Conservation (phyloP, 2,113 vertebrate species). For the Percina caprodes region DNA sequence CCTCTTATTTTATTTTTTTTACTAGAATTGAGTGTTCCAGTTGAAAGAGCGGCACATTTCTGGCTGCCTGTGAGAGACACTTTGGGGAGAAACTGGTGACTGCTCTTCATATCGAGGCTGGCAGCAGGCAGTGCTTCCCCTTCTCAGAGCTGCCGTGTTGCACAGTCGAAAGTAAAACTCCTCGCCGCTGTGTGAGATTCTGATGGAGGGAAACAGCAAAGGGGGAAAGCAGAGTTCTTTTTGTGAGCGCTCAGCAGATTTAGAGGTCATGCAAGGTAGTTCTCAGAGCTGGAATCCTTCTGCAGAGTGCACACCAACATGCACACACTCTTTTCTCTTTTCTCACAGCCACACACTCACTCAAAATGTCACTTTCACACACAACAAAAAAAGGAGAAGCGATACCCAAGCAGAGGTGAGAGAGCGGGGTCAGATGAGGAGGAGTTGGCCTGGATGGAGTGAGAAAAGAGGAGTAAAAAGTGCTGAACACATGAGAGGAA, state of each 20-base stretch:
- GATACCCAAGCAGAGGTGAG: conserved; percentile 37
- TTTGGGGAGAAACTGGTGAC: conserved; percentile 22
- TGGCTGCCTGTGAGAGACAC: conserved; percentile 44
- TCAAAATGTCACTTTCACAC: conserved; percentile 54
- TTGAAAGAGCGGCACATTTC: conserved; percentile 35
- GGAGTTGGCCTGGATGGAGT: conserved; percentile 14
- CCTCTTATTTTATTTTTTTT: not conserved
- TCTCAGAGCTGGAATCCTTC: conserved; percentile 46
- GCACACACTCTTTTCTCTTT: conserved; percentile 23
- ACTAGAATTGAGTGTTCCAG: conserved; percentile 15
- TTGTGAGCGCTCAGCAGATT: conserved; percentile 73
- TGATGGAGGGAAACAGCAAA: not conserved
- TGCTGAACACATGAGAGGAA: conserved; percentile 61
- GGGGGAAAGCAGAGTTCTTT: conserved; percentile 37
- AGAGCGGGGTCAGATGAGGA: conserved; percentile 47
- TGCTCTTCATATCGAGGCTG: conserved; percentile 30
- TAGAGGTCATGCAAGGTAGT: conserved; percentile 66
- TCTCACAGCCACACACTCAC: conserved; percentile 37
- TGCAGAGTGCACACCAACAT: conserved; percentile 19
- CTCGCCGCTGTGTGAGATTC: conserved; percentile 28
- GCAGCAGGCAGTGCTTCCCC: conserved; percentile 47
- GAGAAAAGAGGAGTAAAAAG: conserved; percentile 40
- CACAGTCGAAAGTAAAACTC: conserved; percentile 16
- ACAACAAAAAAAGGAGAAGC: conserved; percentile 9
- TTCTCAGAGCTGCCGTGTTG: conserved; percentile 23